phyloP scores from a whole-genome alignment of 2,113 vertebrate genomes.

The Dermatemys mawii region DNA sequence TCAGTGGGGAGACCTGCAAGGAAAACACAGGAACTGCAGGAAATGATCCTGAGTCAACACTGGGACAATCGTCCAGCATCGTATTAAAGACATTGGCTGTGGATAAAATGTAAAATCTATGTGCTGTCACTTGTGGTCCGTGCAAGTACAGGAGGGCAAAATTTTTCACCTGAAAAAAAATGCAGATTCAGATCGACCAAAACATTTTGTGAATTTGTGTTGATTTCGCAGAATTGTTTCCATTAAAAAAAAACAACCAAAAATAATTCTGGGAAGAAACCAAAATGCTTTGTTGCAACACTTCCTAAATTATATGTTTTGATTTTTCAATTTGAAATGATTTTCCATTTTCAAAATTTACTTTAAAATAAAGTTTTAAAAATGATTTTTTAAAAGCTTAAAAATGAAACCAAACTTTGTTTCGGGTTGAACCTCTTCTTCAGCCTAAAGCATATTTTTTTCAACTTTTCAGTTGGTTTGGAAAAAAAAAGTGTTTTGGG shows the following conservation, averaged over 20 bases:
- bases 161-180: too few species aligned
- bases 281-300: too few species aligned
- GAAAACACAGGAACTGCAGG: constrained; percentile 16
- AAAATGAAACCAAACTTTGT: background rate
- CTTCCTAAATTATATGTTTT: too few species aligned
- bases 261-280: too few species aligned
- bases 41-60: constrained; percentile 18
- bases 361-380: too few species aligned
- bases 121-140: background rate
- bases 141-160: background rate
- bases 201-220: too few species aligned
- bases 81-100: constrained; percentile 22
- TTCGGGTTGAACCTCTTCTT: background rate
- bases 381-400: background rate
- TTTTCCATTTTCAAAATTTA: too few species aligned
- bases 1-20: constrained; percentile 42
- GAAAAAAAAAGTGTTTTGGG: background rate
- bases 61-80: constrained; percentile 2
- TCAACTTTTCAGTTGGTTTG: background rate
- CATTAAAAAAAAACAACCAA: too few species aligned
- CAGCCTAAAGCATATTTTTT: background rate
- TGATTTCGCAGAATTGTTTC: too few species aligned
- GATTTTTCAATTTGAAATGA: too few species aligned
- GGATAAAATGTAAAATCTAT: constrained; percentile 54
- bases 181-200: too few species aligned